Evolutionary conservation across 1,140 invertebrate species (phyloP).

Genomic region (Bactericera cockerelli): DNA sequence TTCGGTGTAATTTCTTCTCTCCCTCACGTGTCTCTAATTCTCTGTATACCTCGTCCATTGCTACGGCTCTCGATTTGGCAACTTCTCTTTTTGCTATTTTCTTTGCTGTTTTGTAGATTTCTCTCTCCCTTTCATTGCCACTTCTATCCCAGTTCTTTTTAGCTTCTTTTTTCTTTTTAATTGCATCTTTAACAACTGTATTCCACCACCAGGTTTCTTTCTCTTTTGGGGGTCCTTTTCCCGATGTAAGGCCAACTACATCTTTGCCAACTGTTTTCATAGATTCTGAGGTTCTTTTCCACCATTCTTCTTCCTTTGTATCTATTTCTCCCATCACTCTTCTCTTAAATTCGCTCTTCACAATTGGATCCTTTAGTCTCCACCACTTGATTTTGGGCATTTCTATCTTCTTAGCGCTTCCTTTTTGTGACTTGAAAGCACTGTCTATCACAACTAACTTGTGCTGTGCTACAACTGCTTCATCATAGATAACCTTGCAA

Average conservation of each 20-base stretch:
- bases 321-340: neutral
- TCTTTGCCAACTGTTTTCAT: neutral
- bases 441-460: neutral
- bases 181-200: neutral
- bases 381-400: slow-evolving; percentile 5
- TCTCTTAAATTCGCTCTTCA: neutral
- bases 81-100: neutral
- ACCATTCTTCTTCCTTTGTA: neutral
- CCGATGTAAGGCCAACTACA: neutral
- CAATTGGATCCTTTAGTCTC: neutral
- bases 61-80: neutral
- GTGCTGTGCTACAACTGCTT: neutral
- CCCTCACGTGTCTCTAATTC: neutral
- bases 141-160: neutral
- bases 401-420: neutral
- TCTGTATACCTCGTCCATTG: neutral
- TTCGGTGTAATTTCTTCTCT: slow-evolving; percentile 5
- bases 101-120: neutral
- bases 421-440: neutral
- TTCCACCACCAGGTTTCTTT: slow-evolving; percentile 6
- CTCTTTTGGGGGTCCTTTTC: neutral
- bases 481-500: neutral
- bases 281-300: neutral
- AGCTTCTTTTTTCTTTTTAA: slow-evolving; percentile 10
- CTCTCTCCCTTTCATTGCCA: neutral